Evolutionary conservation across 2,888 invertebrate genomes (phyloP).

Genomic region (Cataglyphis rosenhaueri): DNA sequence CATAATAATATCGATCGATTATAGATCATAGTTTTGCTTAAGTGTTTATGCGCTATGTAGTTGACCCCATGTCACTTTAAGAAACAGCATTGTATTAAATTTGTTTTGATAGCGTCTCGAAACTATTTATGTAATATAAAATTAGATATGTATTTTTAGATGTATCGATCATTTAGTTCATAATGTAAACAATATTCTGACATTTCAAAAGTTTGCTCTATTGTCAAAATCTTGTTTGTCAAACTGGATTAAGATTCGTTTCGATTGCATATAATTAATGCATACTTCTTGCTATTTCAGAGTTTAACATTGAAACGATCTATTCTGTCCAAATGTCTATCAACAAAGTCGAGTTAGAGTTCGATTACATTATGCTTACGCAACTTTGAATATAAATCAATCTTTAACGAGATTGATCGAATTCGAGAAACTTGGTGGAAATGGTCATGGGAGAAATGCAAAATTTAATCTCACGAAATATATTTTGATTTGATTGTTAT

Average conservation of each 20-base stretch:
- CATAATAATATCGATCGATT: conserved; percentile 57
- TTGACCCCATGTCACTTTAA: conserved; percentile 23
- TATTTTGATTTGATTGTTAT: not conserved
- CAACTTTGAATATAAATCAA: conserved; percentile 41
- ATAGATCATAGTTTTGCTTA: conserved; percentile 44
- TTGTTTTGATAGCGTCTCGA: not conserved
- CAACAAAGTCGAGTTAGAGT: conserved; percentile 39
- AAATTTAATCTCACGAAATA: not conserved
- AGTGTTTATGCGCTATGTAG: conserved; percentile 60
- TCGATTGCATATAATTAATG: conserved; percentile 39
- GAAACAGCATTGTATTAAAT: not conserved
- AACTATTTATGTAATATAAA: conserved; percentile 44
- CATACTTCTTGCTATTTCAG: conserved; percentile 23
- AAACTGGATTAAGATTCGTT: conserved; percentile 13
- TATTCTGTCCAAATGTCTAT: conserved; percentile 40
- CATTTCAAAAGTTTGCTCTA: conserved; percentile 9
- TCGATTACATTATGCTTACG: conserved; percentile 32
- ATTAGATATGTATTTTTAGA: not conserved
- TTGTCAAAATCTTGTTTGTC: conserved; percentile 25
- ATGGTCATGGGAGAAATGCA: not conserved
- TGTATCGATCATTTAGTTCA: conserved; percentile 26
- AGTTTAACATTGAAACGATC: conserved; percentile 31
- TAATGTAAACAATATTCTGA: not conserved
- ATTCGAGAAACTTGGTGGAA: conserved; percentile 18
- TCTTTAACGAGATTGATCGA: conserved; percentile 37